Base-by-base conservation (phyloP, 1,140 invertebrate species). In the Ruditapes philippinarum region DNA sequence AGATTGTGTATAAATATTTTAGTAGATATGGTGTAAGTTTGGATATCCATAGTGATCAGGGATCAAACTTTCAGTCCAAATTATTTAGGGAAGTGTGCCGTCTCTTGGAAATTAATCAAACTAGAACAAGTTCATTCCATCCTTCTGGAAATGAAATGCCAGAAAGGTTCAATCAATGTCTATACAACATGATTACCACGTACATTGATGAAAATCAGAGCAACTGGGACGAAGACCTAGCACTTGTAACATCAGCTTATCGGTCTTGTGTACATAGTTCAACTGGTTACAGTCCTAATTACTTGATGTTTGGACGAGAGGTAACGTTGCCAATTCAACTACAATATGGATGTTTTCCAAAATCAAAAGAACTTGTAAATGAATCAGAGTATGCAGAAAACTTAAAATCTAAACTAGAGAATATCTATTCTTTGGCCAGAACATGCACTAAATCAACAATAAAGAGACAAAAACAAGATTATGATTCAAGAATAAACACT, bases 101-200 rank as follows among this genome's bases (percentile, higher is more conserved):
- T 28, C 49, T 36, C 76, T 73, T 73, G 68, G 68, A 73, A 73
- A 73, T 73, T 17, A 73, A 42, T 14, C 36, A 73, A 42, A 73
- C 68, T 4, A 14, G 68, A 42, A 40, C 68, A 40, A 22, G 12
- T 22, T 17, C 28, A 7, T 33, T 31, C 11, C 11, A 91, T 45
- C 93, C 91, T 0, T 83, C 89, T 38, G 42, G 42, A 28, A 81
- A 92, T 85, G 91, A 92, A 3, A 54, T 92, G 36, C 81, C 79
- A 0, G 93, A 93, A 84, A 22, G 92, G 60, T 92, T 93, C 38
- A 93, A 93, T 65, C 49, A 88, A 22, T 91, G 85, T 7, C 49
- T 92, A 38, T 17, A 25, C 25, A 49, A 91, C 40, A 80, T 87
- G 45, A 62, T 92, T 22, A 38, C 38, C 7, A 51, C 62, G n/a